Evolutionary conservation across 2,888 invertebrate species (phyloP).

Genomic region (Brachylomia viminalis): DNA sequence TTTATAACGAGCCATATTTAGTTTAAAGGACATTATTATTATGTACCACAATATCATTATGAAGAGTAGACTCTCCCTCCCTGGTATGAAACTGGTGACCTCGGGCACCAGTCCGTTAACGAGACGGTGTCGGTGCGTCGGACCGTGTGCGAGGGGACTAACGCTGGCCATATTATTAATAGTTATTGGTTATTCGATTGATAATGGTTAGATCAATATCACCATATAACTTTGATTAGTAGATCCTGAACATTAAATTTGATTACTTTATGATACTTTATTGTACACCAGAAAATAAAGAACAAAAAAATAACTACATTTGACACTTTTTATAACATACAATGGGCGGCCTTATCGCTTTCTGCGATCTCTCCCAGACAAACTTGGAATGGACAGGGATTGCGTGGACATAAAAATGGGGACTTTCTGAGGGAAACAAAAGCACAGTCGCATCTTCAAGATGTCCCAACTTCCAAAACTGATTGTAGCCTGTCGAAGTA

Average conservation of each 20-base stretch:
- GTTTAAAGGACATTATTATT: neutral
- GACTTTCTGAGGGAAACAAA: neutral
- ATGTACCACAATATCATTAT: neutral
- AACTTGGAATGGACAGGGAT: no score
- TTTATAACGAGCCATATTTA: neutral
- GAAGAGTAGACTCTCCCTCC: slow-evolving; percentile 32
- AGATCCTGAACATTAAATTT: slow-evolving; percentile 6
- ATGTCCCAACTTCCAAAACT: neutral
- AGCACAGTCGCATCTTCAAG: neutral
- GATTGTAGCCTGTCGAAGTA: neutral
- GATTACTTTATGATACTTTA: no score
- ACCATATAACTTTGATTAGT: slow-evolving; percentile 3
- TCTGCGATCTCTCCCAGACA: no score
- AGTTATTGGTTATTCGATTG: slow-evolving; percentile 53
- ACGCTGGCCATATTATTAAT: slow-evolving; percentile 59
- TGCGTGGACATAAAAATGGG: no score
- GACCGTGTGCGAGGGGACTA: slow-evolving; percentile 59
- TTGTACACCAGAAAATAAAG: no score
- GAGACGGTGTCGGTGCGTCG: slow-evolving; percentile 51
- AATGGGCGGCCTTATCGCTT: no score
- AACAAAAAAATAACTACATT: no score
- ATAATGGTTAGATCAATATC: slow-evolving; percentile 46
- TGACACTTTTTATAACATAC: no score
- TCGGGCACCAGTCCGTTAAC: slow-evolving; percentile 53
- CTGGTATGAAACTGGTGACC: slow-evolving; percentile 54